Percentiles rank a stretch among this genome's conserved stretches.
These are phyloP conservation scores for Hapalemur alaotrensis DNA, from an alignment of 2,797 vertebrate species.

Conservation along the genomic window DNA sequence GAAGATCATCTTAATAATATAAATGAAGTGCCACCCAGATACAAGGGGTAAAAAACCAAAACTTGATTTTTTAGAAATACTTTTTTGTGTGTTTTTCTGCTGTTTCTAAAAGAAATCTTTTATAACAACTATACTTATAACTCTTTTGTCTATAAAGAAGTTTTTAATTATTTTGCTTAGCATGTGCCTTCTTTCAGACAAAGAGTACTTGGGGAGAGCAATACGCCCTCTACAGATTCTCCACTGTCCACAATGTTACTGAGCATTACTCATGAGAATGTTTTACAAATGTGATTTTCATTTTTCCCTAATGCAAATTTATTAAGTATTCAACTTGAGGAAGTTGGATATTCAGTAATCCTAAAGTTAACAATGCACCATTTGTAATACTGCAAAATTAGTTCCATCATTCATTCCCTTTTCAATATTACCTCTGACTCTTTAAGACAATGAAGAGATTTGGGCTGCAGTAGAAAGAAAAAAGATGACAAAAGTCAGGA, in stretches of 20 bases:
- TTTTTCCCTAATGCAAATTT: neutral
- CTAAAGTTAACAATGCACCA: neutral
- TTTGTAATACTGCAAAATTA: neutral
- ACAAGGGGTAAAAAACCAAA: neutral
- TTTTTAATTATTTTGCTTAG: neutral
- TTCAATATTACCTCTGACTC: neutral
- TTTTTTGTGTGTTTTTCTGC: neutral
- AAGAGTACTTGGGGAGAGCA: neutral
- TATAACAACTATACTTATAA: neutral
- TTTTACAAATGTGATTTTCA: neutral
- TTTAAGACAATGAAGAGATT: neutral
- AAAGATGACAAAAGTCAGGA: neutral
- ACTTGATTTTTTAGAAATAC: neutral
- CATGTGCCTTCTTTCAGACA: neutral
- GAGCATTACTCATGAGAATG: neutral
- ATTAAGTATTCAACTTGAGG: neutral
- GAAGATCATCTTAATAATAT: neutral
- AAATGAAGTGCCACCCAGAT: neutral
- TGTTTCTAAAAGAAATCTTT: neutral
- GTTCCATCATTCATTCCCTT: neutral
- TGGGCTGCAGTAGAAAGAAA: neutral
- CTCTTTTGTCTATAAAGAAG: neutral
- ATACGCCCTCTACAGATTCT: neutral
- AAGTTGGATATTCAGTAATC: neutral
- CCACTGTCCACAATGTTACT: neutral